A percentile compares a stretch with the other conserved stretches of the same genome.
Conservation (phyloP, 2,888 invertebrate genomes). For the Didymodactylos carnosus region DNA sequence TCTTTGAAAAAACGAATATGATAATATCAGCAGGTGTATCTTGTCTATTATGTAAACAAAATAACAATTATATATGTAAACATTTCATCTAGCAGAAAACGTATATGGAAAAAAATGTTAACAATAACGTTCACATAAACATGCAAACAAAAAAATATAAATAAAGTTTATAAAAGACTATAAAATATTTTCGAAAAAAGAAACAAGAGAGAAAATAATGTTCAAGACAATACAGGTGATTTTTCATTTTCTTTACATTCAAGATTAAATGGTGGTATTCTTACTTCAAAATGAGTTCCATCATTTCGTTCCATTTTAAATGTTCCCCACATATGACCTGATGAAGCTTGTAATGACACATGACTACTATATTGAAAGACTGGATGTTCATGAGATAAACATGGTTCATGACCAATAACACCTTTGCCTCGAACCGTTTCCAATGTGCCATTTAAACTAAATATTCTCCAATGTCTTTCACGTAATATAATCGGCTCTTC, state of each 20-base stretch:
- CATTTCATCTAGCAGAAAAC: too few species aligned
- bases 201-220: too few species aligned
- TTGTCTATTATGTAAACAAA: too few species aligned
- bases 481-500: conserved; percentile 64
- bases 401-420: conserved; percentile 85
- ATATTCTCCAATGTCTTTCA: conserved; percentile 94
- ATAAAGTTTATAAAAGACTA: too few species aligned
- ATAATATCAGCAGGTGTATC: too few species aligned
- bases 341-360: conserved; percentile 82
- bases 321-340: conserved; percentile 86
- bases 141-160: too few species aligned
- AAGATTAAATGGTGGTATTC: conserved; percentile 85
- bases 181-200: neutral
- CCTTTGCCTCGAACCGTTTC: conserved; percentile 76
- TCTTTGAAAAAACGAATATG: too few species aligned
- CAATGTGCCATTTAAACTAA: conserved; percentile 61
- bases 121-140: too few species aligned
- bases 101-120: too few species aligned
- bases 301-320: conserved; percentile 91
- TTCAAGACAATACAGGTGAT: neutral
- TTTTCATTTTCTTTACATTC: conserved; percentile 60
- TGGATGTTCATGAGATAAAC: conserved; percentile 61
- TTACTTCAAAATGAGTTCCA: conserved; percentile 83
- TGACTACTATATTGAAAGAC: conserved; percentile 96
- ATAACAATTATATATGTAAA: too few species aligned